Evolutionary conservation across 2,113 vertebrate species (phyloP), one percentile per base, ranked within the genome.

Genomic region (Trachemys scripta): DNA sequence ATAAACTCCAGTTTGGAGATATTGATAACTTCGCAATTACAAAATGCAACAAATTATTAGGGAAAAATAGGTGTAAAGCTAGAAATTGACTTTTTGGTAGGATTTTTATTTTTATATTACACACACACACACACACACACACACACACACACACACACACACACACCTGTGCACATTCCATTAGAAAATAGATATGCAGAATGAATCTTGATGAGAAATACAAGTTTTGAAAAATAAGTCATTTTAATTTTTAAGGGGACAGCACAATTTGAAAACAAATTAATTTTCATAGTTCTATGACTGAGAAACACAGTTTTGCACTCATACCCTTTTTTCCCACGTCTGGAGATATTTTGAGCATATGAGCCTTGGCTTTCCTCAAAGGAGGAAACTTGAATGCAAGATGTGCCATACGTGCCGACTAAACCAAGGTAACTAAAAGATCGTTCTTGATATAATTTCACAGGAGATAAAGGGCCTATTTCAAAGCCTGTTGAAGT

Each of bases 21-120:
- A 45, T 88, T 89, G 93, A 65, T 80, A 82, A 91, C 50, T 85
- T 90, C 54, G 35, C 45, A 29, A 75, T 90, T 93, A 89, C 31
- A 81, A 96, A 93, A 85, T 54, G 50, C 22, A 75, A 47, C 31
- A 75, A 82, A 79, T 93, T 89, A 76, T 94, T 88, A 79, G n/a
- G n/a, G 25, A 87, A 91, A 95, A 87, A 91, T 80, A 88, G 87
- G n/a, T 93, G 29, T 84, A 96, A 89, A 50, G 78, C 81, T 94
- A 45, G 42, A 91, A 95, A 95, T 90, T 22, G 78, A 88, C 80
- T 84, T 94, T 85, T 93, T 85, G 25, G 56, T 31, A 31, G 24
- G 69, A 85, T 2, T 31, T 80, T 85, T 75, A 96, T 57, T 9
- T 50, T 14, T 50, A 50, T 89, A 90, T 92, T 92, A 42, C 65